Evolutionary conservation across 2,888 invertebrate genomes (phyloP), one percentile per base, ranked within the genome.

Genomic region (Rhaphigaster nebulosa): DNA sequence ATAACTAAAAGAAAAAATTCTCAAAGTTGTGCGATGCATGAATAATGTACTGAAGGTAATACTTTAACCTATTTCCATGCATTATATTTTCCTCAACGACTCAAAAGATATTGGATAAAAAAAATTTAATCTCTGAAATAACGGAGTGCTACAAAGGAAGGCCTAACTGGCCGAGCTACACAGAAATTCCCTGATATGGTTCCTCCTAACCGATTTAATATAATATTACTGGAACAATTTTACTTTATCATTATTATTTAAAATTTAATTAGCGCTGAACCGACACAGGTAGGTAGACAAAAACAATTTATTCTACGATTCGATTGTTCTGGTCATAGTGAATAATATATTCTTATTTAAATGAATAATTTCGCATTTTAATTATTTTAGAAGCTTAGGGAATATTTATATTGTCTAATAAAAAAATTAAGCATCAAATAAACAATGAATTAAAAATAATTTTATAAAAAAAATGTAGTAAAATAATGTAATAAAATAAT

Each of bases 81-180:
- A 65, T 60, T 70, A 70, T 34, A 70, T 34, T 34, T 34, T 20
- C 34, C 70, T 70, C 18, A 0, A 20, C 6, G 29, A 34, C 70
- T 29, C n/a, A 34, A 20, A 70, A 70, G 70, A 70, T 34, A 70
- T 70, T 70, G 34, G 70, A 70, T 70, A 70, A 34, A 70, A 70
- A 65, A 70, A 65, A 70, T 4, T 70, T 70, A 70, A 34, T 70
- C 70, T 34, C 34, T 70, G 34, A 70, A 70, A 34, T 6, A 70
- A 29, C 29, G 15, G 65, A 65, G 29, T 13, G 29, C 65, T 65
- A 29, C 65, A 65, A 65, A 65, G 29, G 65, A 29, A n/a, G 65
- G 65, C 60, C 8, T 8, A 60, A n/a, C 60, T 60, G 1, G n/a
- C 29, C 29, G 13, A 65, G 20, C 29, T 70, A 70, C 34, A 34